Evolutionary conservation across 2,113 vertebrate genomes (phyloP).

Genomic region (Laticauda laticaudata): DNA sequence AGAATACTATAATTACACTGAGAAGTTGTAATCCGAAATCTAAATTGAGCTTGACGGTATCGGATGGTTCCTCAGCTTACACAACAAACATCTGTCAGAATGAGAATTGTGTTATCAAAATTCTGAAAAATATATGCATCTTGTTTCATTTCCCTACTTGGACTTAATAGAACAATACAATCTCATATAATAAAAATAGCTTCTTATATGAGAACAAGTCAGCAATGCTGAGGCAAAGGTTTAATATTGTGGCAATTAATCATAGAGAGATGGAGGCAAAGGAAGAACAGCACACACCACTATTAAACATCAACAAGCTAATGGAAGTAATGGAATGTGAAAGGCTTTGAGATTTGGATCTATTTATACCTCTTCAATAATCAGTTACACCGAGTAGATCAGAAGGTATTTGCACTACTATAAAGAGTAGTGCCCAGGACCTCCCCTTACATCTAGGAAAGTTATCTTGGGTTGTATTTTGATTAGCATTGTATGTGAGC

Average conservation of each 20-base stretch:
- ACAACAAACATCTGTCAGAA: slow-evolving; percentile 20
- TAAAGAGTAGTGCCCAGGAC: neutral
- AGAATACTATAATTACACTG: neutral
- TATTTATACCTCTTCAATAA: neutral
- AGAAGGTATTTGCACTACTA: neutral
- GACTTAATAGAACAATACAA: neutral
- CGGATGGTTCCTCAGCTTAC: slow-evolving; percentile 15
- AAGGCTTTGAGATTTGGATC: slow-evolving; percentile 4
- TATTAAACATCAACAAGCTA: slow-evolving; percentile 25
- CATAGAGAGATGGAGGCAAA: slow-evolving; percentile 20
- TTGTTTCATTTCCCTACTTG: neutral
- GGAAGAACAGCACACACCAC: neutral
- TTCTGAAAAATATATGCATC: slow-evolving; percentile 39
- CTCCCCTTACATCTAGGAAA: neutral
- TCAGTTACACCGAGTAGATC: neutral
- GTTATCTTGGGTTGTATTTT: neutral
- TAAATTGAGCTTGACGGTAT: slow-evolving; percentile 7
- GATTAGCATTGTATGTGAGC: neutral
- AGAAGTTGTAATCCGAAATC: slow-evolving; percentile 42
- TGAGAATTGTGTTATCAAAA: slow-evolving; percentile 9
- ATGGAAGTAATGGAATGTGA: neutral
- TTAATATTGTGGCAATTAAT: slow-evolving; percentile 11
- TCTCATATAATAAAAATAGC: slow-evolving; percentile 8
- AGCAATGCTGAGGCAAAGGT: rapidly evolving
- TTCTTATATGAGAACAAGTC: rapidly evolving